Evolutionary conservation across 2,113 vertebrate genomes (phyloP), one percentile per base, ranked within the genome.

Genomic region (Leuciscus idus): DNA sequence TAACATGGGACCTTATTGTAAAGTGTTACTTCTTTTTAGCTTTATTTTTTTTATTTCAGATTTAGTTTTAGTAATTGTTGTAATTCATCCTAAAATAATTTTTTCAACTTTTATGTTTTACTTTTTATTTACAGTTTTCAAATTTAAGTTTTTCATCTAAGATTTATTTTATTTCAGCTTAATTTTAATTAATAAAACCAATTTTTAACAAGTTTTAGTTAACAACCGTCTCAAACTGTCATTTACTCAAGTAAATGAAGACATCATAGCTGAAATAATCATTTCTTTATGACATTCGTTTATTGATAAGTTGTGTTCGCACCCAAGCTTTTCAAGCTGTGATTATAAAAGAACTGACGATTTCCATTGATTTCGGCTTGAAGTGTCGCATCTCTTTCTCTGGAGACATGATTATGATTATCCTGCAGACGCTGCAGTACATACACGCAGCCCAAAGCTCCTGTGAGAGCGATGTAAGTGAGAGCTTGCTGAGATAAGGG

Each of bases 401-500:
- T 70, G 61, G 62, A 52, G 80, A 68, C 46, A 12, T 55, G 80
- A 70, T 82, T 70, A 82, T 23, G 46, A 50, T 23, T 50, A 82
- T 82, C 80, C 39, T 82, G 81, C 81, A 36, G 62, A 70, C 2
- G 11, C 46, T 52, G 62, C 80, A 82, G 46, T 68, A 23, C 80
- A 81, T 6, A 26, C 59, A 81, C n/a, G 26, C 39, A 46, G 79
- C n/a, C 39, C 39, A 33, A 82, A 68, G 30, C 46, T 82, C 62
- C 62, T 82, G 62, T 21, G 80, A 82, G 80, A 82, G 43, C 46
- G 3, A 50, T 82, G 80, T 30, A 52, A 68, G 61, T 68, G 80
- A 68, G 80, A 82, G 61, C 13, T 50, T 68, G 80, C 80, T 68
- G 62, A 82, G 62, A 82, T 82, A 33, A 66, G 79, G 79, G 13